These are phyloP conservation scores for Eupithecia dodoneata DNA, from an alignment of 2,888 invertebrate species.

Conservation along the genomic window DNA sequence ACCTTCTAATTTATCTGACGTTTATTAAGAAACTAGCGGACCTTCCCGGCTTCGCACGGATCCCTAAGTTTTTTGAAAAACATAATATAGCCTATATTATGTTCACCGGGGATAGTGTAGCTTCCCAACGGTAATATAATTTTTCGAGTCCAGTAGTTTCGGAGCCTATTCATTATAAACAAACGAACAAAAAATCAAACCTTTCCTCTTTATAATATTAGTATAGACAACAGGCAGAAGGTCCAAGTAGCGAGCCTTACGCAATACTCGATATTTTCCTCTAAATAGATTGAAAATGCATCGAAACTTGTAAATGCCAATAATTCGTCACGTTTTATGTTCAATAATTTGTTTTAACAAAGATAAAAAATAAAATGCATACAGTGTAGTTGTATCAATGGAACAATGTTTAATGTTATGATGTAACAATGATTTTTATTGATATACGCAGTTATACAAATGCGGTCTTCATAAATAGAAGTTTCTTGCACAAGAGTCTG, in stretches of 20 bases:
- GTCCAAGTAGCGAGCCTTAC: neutral
- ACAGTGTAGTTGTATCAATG: constrained; percentile 21
- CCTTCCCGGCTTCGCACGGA: too few relatives aligned
- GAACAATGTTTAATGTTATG: constrained; percentile 33
- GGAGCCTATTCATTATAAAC: too few relatives aligned
- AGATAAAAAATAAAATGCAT: constrained; percentile 23
- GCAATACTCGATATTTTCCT: neutral
- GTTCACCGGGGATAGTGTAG: too few relatives aligned
- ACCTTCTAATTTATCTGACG: neutral
- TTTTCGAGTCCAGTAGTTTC: too few relatives aligned
- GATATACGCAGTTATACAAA: neutral
- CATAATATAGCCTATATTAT: too few relatives aligned
- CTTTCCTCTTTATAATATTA: too few relatives aligned
- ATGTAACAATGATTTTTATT: neutral
- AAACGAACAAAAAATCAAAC: too few relatives aligned
- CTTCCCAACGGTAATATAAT: too few relatives aligned
- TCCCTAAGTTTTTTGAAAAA: too few relatives aligned
- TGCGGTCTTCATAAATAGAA: neutral
- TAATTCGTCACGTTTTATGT: neutral
- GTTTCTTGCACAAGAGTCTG: neutral
- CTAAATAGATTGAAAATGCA: neutral
- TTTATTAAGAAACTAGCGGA: neutral
- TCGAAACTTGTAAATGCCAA: neutral
- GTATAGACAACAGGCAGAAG: neutral
- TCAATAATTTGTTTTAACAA: constrained; percentile 19